Evolutionary conservation across 2,888 invertebrate genomes (phyloP).

Genomic region (Lasiommata megera): DNA sequence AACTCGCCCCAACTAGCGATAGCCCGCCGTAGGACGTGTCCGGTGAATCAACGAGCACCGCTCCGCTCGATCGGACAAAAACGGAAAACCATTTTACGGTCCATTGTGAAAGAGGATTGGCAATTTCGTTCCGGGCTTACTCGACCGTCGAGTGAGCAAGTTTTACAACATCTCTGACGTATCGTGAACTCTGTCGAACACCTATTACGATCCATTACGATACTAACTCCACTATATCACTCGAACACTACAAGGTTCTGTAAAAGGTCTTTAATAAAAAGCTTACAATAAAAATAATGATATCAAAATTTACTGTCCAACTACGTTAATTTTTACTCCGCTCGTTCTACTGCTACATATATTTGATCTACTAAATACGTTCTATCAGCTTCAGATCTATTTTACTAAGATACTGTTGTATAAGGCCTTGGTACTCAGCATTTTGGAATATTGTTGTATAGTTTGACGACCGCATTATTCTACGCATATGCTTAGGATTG

Average conservation of each 20-base stretch:
- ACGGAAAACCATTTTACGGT: constrained; percentile 81
- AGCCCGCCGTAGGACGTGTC: constrained; percentile 74
- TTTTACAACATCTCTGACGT: constrained; percentile 75
- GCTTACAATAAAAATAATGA: too few species aligned
- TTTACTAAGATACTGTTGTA: too few species aligned
- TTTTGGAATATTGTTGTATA: too few species aligned
- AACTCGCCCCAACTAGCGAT: constrained; percentile 67
- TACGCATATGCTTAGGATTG: too few species aligned
- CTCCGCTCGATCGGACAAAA: constrained; percentile 77
- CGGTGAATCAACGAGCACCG: constrained; percentile 76
- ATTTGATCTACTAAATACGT: too few species aligned
- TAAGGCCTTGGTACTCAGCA: too few species aligned
- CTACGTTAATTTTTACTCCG: too few species aligned
- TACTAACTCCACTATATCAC: neutral
- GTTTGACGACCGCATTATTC: too few species aligned
- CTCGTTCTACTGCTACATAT: too few species aligned
- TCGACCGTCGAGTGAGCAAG: constrained; percentile 73
- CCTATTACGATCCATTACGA: constrained; percentile 12
- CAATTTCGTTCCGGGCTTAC: constrained; percentile 78
- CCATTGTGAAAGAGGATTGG: constrained; percentile 81
- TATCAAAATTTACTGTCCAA: too few species aligned
- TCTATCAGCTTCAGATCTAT: too few species aligned
- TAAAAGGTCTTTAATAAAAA: too few species aligned
- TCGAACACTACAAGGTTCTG: neutral
- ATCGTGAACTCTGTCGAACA: constrained; percentile 46